phyloP scores from a whole-genome alignment of 2,797 vertebrate genomes.

The Esox lucius region DNA sequence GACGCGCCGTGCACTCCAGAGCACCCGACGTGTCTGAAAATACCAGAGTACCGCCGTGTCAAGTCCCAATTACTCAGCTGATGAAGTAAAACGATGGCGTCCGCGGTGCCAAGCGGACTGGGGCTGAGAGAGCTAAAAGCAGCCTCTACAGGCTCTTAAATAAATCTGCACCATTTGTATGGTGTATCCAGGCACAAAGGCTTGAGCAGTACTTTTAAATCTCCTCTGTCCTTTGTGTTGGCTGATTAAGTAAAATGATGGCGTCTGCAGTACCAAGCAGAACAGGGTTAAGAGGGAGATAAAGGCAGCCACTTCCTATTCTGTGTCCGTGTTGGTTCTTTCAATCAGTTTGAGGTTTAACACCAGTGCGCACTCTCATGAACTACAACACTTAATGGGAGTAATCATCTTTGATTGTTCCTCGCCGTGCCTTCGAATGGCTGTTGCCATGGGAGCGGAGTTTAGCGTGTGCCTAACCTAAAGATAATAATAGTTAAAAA shows the following conservation, averaged over 20 bases:
- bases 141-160: conserved; percentile 18
- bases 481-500: conserved; percentile 17
- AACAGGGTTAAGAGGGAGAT: background rate
- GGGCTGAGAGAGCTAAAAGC: background rate
- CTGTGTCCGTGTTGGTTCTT: background rate
- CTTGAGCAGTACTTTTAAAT: background rate
- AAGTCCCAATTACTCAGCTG: conserved; percentile 33
- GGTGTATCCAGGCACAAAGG: background rate
- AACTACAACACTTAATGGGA: conserved; percentile 13
- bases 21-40: conserved; percentile 18
- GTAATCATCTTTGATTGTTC: conserved; percentile 26
- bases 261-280: background rate
- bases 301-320: background rate
- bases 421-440: too few species aligned
- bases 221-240: background rate
- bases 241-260: background rate
- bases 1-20: background rate
- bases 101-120: conserved; percentile 1
- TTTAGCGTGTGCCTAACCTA: conserved; percentile 16
- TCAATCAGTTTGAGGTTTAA: background rate
- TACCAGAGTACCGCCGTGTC: conserved; percentile 28
- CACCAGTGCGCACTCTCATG: background rate
- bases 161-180: background rate
- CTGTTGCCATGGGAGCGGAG: conserved; percentile 47
- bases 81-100: background rate